These are phyloP conservation scores for Battus philenor DNA, from an alignment of 1,140 invertebrate genomes.

Conservation along the genomic window DNA sequence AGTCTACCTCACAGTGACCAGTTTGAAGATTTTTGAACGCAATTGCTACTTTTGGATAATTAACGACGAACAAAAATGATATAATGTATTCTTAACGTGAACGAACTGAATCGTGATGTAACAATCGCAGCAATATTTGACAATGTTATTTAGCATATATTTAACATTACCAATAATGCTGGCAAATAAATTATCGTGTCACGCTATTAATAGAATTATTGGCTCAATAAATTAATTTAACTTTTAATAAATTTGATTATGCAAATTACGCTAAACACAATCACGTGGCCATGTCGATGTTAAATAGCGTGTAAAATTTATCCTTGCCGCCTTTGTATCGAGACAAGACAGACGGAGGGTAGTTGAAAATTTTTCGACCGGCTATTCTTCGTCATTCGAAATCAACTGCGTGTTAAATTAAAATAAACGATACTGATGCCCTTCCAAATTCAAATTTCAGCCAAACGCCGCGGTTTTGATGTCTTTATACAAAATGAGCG, in stretches of 20 bases:
- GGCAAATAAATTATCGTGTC: conserved; percentile 15
- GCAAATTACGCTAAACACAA: conserved; percentile 42
- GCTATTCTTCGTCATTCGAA: conserved; percentile 46
- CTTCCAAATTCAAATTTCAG: conserved; percentile 57
- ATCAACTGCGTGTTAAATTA: conserved; percentile 66
- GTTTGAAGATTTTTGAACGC: too few relatives aligned
- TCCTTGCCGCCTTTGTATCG: conserved; percentile 35
- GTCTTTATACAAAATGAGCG: conserved; percentile 63
- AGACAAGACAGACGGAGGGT: conserved; percentile 38
- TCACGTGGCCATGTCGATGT: conserved; percentile 55
- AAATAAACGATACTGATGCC: conserved; percentile 62
- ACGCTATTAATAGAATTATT: conserved; percentile 22
- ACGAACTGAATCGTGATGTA: too few relatives aligned
- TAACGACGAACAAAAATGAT: too few relatives aligned
- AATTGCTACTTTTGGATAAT: too few relatives aligned
- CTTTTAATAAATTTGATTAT: conserved; percentile 41
- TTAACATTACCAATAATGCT: conserved; percentile 7
- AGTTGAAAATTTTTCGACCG: conserved; percentile 48
- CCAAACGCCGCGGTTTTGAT: conserved; percentile 56
- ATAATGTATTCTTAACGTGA: too few relatives aligned
- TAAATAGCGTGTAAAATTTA: conserved; percentile 67
- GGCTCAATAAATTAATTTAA: conserved; percentile 17
- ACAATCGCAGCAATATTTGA: too few relatives aligned
- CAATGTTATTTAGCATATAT: background rate
- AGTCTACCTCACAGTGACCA: too few relatives aligned